Evolutionary conservation across 2,797 vertebrate species (phyloP), one percentile per base, ranked within the genome.

Genomic region (Pseudochromis fuscus): DNA sequence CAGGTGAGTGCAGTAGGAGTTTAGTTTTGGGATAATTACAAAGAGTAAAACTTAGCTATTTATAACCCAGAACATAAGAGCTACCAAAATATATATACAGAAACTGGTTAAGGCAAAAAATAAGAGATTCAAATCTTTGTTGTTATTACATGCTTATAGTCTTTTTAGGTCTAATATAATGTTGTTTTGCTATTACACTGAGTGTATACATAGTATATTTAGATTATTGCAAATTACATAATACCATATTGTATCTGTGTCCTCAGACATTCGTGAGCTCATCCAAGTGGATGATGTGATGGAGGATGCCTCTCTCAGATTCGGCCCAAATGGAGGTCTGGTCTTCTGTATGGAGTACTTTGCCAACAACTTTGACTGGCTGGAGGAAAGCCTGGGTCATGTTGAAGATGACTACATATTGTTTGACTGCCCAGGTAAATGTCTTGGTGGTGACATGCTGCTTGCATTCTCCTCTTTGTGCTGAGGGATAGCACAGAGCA

Each of bases 321-420:
- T 98, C 0, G 97, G 98, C 2, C 98, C 97, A 10, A 99, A 99
- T 0, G 98, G 98, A 28, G 98, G 97, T 15, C 80, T 99, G 68
- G 95, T 99, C 16, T 99, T 98, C 81, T 99, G 98, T 89, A 99
- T 99, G 98, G 98, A 99, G 64, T 99, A 98, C 83, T 97, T 99
- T 1, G 94, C 95, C 51, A 98, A 95, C 81, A 99, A 98, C 85
- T 96, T 99, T 44, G 96, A 93, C 87, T 99, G 98, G 98, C 93
- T 99, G 19, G 96, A 95, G 84, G 95, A 95, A 68, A 96, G 93
- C 75, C 91, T 99, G 0, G 98, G 98, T 15, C 97, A 98, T 0
- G 91, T 96, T 1, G 97, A 99, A 60, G 98, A 99, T 12, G 98
- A 99, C 78, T 99, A 99, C 42, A 94, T 99, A 57, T 90, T 99